phyloP scores from a whole-genome alignment of 2,888 invertebrate genomes.

The Limulus polyphemus region DNA sequence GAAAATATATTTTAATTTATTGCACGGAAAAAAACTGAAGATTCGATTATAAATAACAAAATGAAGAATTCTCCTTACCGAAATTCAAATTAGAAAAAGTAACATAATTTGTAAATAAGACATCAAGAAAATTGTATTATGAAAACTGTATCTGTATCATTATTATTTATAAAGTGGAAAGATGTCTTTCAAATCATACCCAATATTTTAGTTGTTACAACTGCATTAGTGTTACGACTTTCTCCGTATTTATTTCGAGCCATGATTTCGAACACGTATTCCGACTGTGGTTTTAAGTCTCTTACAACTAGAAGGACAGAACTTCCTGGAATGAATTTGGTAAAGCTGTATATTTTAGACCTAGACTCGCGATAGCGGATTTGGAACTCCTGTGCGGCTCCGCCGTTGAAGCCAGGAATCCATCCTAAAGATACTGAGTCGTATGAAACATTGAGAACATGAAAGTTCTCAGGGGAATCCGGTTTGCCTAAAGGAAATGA shows the following conservation, averaged over 20 bases:
- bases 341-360: conserved; percentile 42
- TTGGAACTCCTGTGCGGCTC: conserved; percentile 63
- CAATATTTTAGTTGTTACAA: not conserved
- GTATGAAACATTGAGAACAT: conserved; percentile 69
- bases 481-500: conserved; percentile 33
- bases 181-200: not conserved
- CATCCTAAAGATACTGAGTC: conserved; percentile 69
- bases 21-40: too few species aligned
- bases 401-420: conserved; percentile 88
- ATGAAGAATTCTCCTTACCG: too few species aligned
- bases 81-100: too few species aligned
- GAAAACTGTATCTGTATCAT: too few species aligned
- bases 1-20: too few species aligned
- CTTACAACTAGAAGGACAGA: conserved; percentile 52
- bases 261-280: conserved; percentile 79
- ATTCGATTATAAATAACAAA: too few species aligned
- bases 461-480: conserved; percentile 35
- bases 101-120: too few species aligned
- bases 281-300: conserved; percentile 63
- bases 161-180: too few species aligned
- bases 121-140: too few species aligned
- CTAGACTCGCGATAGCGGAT: conserved; percentile 39
- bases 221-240: conserved; percentile 48
- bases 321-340: conserved; percentile 58
- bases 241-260: conserved; percentile 75